Evolutionary conservation across 2,797 vertebrate species (phyloP), one percentile per base, ranked within the genome.

Genomic region (Leptoclinus maculatus): DNA sequence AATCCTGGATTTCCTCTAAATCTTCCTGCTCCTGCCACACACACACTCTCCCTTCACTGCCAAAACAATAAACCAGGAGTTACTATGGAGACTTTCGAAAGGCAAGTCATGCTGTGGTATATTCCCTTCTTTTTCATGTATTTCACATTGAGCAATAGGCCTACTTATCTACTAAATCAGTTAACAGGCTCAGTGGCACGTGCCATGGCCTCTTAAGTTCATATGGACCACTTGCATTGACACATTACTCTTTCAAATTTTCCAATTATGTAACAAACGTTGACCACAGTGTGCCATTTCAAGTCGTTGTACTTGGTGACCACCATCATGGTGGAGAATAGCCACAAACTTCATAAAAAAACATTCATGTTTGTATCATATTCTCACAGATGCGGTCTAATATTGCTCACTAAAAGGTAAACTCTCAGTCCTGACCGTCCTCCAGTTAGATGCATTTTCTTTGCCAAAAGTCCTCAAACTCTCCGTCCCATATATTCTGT

Each of bases 1-100:
- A 93, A 94, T 92, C 93, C 91, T 38, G 87, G 93, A 92, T 94
- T 89, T 90, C 62, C 59, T 78, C 67, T 94, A 92, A 94, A 54
- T 92, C 92, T 84, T 59, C 47, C 62, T 32, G 60, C 65, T 81
- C 49, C 19, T 47, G 62, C 45, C 62, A 32, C 29, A 32, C 5
- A 19, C 72, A 69, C 23, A 6, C 54, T 53, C 47, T 70, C 36
- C 57, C 17, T 68, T 2, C 54, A 6, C 65, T 6, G 0, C 63
- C 56, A 38, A 13, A 57, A n/a, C 7, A 76, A 81, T 47, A 72
- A 62, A 47, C 11, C 56, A 69, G 1, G 8, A 53, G 64, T 13
- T 27, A 11, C 4, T 23, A 14, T 53, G 27, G 3, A 36, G 1
- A 25, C 43, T 13, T 66, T 32, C 36, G 39, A 51, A 5, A 19